Base-by-base conservation (phyloP, 2,797 vertebrate species). In the Micrastur ruficollis region DNA sequence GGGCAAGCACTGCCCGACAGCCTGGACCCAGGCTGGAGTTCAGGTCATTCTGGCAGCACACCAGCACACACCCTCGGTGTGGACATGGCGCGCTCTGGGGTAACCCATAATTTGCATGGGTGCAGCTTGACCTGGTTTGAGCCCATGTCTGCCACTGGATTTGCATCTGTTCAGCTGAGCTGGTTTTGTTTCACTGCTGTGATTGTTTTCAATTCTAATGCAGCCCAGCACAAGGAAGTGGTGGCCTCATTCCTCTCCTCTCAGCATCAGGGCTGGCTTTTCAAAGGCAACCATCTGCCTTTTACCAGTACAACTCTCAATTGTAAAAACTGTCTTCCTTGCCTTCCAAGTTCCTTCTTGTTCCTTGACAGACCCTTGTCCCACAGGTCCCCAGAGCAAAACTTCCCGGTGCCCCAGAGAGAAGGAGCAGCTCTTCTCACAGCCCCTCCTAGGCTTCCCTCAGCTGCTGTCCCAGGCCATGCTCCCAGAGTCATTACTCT, bases 111-210 rank as follows among this genome's bases (percentile, higher is more conserved):
- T 92, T 94, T 91, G 63, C 90, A 87, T 93, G 93, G 96, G 94
- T 46, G 90, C 94, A 96, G 92, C 95, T 46, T 87, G 96, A 96
- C 83, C 95, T 97, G 96, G 7, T 89, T 95, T 56, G 78, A 94
- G 95, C 90, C 79, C 53, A 1, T 80, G 92, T 93, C 95, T 97
- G 95, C 91, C 17, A 1, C 93, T 74, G 93, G 8, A 94, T 97
- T 97, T 97, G 97, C 94, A 96, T 95, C 94, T 32, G n/a, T 65
- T 29, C 59, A 61, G 95, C 94, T 94, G 93, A 95, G 96, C 94
- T 96, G 95, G 96, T 93, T 96, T 95, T 91, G 92, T 96, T 95
- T 95, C 36, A 14, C 89, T 92, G 73, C 4, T 44, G 53, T 34
- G 89, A 94, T 89, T 96, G 96, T 94, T 96, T 92, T 89, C 81